These are phyloP conservation scores for Drosophila merina DNA, from an alignment of 2,888 invertebrate genomes.

Conservation along the genomic window DNA sequence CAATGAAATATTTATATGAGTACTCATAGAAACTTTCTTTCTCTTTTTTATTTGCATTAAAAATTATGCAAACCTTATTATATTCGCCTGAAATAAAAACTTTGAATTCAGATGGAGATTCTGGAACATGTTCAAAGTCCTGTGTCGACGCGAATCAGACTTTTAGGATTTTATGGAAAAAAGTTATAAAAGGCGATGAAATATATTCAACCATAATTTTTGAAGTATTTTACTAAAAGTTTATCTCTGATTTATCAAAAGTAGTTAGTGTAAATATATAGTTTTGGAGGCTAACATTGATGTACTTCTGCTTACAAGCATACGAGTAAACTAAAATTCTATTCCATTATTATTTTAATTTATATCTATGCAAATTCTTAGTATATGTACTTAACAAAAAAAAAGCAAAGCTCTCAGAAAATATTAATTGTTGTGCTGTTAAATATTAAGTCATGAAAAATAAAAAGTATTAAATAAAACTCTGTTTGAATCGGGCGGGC, in stretches of 20 bases:
- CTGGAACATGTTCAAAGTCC: conserved; percentile 84
- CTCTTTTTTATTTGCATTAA: conserved; percentile 55
- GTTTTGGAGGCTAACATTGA: conserved; percentile 34
- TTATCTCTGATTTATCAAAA: conserved; percentile 36
- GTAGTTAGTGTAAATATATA: conserved; percentile 68
- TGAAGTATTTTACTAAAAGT: conserved; percentile 24
- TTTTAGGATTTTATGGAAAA: conserved; percentile 84
- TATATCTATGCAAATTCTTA: conserved; percentile 34
- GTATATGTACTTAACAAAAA: conserved; percentile 38
- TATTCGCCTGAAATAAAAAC: conserved; percentile 38
- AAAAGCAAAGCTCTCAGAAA: conserved; percentile 57
- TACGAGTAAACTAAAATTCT: neutral
- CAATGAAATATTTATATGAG: conserved; percentile 18
- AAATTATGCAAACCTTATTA: conserved; percentile 46
- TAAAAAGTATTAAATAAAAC: conserved; percentile 3
- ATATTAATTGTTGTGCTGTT: conserved; percentile 72
- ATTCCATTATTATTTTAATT: neutral
- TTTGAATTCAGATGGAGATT: conserved; percentile 82
- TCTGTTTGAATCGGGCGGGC: neutral
- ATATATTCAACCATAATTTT: conserved; percentile 16
- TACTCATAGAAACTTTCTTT: conserved; percentile 63
- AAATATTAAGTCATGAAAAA: conserved; percentile 57
- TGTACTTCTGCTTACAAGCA: conserved; percentile 11
- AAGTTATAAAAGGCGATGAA: conserved; percentile 79
- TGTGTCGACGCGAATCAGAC: conserved; percentile 83